These are phyloP conservation scores for Drosophila nigricruria DNA, from an alignment of 2,888 invertebrate species.

Conservation along the genomic window DNA sequence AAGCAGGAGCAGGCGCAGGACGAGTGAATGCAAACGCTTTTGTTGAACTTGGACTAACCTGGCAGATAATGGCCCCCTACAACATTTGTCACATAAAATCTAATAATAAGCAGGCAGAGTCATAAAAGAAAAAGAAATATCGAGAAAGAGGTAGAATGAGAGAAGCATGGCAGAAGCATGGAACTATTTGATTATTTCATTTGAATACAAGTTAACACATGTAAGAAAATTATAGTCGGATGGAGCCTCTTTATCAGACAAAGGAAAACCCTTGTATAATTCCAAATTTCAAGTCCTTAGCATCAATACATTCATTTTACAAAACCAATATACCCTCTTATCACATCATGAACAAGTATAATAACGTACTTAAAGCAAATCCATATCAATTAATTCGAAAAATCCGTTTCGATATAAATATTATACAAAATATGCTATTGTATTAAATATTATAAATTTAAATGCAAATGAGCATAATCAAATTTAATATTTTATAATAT, in stretches of 20 bases:
- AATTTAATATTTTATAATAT: conserved; percentile 22
- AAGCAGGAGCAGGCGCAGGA: not conserved
- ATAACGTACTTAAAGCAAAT: conserved; percentile 27
- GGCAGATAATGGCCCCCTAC: conserved; percentile 12
- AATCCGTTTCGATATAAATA: conserved; percentile 2
- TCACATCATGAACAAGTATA: not conserved
- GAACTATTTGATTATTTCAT: conserved; percentile 19
- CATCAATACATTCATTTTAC: no score
- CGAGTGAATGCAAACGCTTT: conserved; percentile 1
- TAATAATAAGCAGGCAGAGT: conserved; percentile 6
- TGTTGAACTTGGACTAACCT: conserved; percentile 23
- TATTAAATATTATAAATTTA: conserved; percentile 22
- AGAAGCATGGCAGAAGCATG: not conserved
- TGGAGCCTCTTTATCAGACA: no score
- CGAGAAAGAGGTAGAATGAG: not conserved
- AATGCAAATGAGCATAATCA: conserved; percentile 30
- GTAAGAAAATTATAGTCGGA: not conserved
- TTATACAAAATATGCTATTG: conserved; percentile 2
- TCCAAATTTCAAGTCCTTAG: no score
- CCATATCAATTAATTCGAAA: conserved; percentile 23
- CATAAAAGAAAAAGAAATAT: conserved; percentile 7
- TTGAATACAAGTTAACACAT: not conserved
- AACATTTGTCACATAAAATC: conserved; percentile 15
- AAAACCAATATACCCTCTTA: not conserved
- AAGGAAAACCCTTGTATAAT: no score